Evolutionary conservation across 2,113 vertebrate genomes (phyloP), one percentile per base, ranked within the genome.

Genomic region (Marmota monax): DNA sequence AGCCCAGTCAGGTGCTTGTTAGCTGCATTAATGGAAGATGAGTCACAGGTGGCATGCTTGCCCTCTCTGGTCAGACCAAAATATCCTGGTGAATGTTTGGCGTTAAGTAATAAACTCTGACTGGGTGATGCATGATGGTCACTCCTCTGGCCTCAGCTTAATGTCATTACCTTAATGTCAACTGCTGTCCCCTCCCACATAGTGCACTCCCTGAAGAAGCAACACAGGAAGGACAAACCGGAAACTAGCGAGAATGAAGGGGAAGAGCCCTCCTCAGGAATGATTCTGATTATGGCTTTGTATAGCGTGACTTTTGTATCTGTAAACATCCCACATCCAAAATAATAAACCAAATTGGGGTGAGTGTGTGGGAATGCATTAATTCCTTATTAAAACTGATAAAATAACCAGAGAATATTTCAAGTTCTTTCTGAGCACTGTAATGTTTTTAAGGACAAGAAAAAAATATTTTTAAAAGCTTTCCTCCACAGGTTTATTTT

Each of bases 41-140:
- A 95, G 34, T 96, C 97, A 96, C 72, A 12, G 25, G 79, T 27
- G 86, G 90, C 85, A 78, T 2, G 42, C 27, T 69, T 88, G 85
- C 69, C 42, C n/a, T 72, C 82, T 87, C 83, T 42, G 37, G 65
- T 45, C 77, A 65, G 48, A 76, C 88, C 74, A 70, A 76, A 93
- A 70, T 73, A 96, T 97, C 94, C 89, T 45, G 83, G 39, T 5
- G 29, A 45, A 37, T 83, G 65, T 63, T 78, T 91, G 88, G 67
- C 5, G 0, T 22, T 25, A 22, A 5, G 45, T 37, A 73, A 65
- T 58, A 77, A 84, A 39, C 39, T 67, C 12, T 27, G 48, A 67
- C 3, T n/a, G 53, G 53, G 20, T 84, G 84, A 88, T 16, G 12
- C 61, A 56, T n/a, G 53, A 78, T 25, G 37, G 78, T 42, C 73